Conservation (phyloP, 92 coral and sea anemone species). For the Ricordea florida region DNA sequence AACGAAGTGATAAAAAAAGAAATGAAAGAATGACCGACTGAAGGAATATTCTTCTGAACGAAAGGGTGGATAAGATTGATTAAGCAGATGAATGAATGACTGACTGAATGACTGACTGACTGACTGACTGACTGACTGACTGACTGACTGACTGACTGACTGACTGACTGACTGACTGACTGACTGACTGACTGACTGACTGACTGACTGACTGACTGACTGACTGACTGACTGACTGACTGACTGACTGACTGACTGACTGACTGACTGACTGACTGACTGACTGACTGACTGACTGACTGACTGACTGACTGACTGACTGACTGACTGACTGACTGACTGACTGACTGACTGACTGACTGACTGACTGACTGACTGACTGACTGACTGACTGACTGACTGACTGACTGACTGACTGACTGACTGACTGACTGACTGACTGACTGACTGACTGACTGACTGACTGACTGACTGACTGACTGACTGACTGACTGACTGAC, state of each 20-base stretch:
- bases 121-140: not conserved
- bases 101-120: not conserved
- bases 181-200: not conserved
- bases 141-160: not conserved
- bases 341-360: not conserved
- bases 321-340: not conserved
- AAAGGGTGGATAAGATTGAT: not conserved
- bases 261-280: not conserved
- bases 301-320: not conserved
- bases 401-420: not conserved
- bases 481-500: too few relatives aligned
- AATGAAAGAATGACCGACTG: too few relatives aligned
- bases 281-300: not conserved
- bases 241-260: not conserved
- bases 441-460: too few relatives aligned
- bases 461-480: too few relatives aligned
- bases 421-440: too few relatives aligned
- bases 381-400: not conserved
- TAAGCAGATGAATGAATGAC: not conserved
- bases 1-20: too few relatives aligned
- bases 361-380: not conserved
- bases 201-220: not conserved
- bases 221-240: not conserved
- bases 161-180: not conserved
- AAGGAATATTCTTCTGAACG: too few relatives aligned